Evolutionary conservation across 35 echinoderm and acorn worm species (phyloP), one percentile per base, ranked within the genome.

Genomic region (Ophioderma brevispina): DNA sequence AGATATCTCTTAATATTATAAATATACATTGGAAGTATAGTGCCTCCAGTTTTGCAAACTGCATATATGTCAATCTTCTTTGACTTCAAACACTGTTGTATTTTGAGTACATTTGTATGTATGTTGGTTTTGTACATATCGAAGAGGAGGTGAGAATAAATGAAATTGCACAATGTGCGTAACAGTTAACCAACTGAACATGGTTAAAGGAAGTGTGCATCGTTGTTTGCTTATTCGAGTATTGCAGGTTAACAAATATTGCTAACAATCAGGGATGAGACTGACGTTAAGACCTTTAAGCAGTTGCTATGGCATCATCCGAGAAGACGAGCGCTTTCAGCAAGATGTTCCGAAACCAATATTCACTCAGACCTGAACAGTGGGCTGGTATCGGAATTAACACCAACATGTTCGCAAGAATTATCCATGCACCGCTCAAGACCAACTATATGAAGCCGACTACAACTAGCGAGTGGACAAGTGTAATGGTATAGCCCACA

Each of bases 391-490:
- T 34, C 14, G 52, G 43, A 1, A 52, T 85, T 13, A 85, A 55
- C 34, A 52, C 83, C 35, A 59, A 59, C 35, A 59, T 85, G 46
- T 85, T 64, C 55, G n/a, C 11, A 0, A 55, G 70, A 39, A 59
- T 31, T 36, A 64, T 85, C 37, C 83, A 85, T 36, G 36, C 33
- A 52, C 33, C 13, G 18, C 39, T 85, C 32, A 33, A 85, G 30
- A 10, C 33, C 11, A 32, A 35, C 13, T 85, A 85, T 21, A 21
- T 33, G 11, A 34, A 85, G 35, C 50, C 32, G 13, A 64, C 1
- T 52, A 64, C 55, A 85, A 85, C 83, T 64, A 85, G 36, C 83
- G 83, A 36, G 83, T 85, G 33, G 83, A 85, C 52, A 85, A 33
- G 14, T 85, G 83, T 23, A 30, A 15, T 25, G n/a, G n/a, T n/a